Evolutionary conservation across 2,113 vertebrate genomes (phyloP).

Genomic region (Spilogale gracilis): DNA sequence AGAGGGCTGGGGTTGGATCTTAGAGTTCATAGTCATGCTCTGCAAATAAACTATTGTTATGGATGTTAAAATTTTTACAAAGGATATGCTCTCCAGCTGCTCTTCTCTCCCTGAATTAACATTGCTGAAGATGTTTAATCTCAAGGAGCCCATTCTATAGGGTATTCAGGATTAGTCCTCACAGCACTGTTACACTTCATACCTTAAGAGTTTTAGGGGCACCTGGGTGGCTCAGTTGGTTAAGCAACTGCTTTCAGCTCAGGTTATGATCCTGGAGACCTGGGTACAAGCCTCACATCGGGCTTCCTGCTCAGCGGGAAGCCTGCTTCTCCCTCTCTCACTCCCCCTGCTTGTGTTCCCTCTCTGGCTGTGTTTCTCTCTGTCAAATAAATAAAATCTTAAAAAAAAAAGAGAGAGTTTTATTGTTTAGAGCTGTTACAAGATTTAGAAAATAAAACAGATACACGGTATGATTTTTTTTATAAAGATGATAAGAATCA

Average conservation of each 20-base stretch:
- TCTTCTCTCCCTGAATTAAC: constrained; percentile 43
- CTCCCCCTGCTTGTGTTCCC: too few relatives aligned
- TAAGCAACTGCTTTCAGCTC: too few relatives aligned
- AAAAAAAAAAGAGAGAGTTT: not conserved
- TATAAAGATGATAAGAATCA: not conserved
- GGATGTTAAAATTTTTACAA: constrained; percentile 52
- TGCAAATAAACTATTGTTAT: constrained; percentile 8
- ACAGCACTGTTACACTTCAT: not conserved
- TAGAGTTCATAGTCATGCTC: not conserved
- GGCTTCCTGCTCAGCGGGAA: too few relatives aligned
- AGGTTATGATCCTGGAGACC: too few relatives aligned
- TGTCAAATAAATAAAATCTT: too few relatives aligned
- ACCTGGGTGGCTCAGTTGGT: too few relatives aligned
- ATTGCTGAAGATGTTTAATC: constrained; percentile 44
- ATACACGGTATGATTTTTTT: not conserved
- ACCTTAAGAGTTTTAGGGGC: not conserved
- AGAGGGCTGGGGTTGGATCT: not conserved
- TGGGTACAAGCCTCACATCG: too few relatives aligned
- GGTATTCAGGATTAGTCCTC: not conserved
- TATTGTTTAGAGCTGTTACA: not conserved
- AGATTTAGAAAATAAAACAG: constrained; percentile 49
- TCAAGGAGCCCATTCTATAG: constrained; percentile 32
- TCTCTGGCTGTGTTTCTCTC: too few relatives aligned
- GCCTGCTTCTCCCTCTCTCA: too few relatives aligned
- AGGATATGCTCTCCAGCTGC: constrained; percentile 52